These are phyloP conservation scores for Lycaena phlaeas DNA, from an alignment of 2,888 invertebrate species.

Conservation along the genomic window DNA sequence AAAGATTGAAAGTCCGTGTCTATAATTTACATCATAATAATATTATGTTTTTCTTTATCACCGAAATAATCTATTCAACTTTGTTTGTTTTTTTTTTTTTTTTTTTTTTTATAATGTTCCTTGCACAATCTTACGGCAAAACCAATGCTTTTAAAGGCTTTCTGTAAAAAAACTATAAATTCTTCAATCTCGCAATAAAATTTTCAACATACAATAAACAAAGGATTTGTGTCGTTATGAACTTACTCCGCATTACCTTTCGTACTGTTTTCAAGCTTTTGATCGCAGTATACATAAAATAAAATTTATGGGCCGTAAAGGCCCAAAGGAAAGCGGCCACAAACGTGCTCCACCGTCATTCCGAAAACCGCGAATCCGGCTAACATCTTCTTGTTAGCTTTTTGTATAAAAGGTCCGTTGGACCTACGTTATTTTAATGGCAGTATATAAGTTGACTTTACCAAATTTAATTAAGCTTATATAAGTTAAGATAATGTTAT, in stretches of 20 bases:
- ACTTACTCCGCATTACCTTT: constrained; percentile 20
- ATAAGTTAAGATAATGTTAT: too few relatives aligned
- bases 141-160: too few relatives aligned
- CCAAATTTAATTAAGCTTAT: constrained; percentile 3
- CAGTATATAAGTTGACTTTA: constrained; percentile 4
- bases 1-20: too few relatives aligned
- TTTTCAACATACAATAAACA: background rate
- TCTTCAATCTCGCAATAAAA: too few relatives aligned
- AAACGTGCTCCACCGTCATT: constrained; percentile 48
- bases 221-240: constrained; percentile 15
- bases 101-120: too few relatives aligned
- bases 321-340: constrained; percentile 47
- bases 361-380: constrained; percentile 43
- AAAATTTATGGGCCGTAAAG: constrained; percentile 57
- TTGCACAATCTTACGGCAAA: too few relatives aligned
- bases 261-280: constrained; percentile 26
- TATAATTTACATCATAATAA: too few relatives aligned
- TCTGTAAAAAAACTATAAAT: too few relatives aligned
- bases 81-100: too few relatives aligned
- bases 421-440: constrained; percentile 6
- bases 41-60: too few relatives aligned
- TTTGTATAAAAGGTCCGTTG: constrained; percentile 2
- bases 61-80: too few relatives aligned
- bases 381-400: constrained; percentile 24
- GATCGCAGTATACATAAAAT: constrained; percentile 42